Evolutionary conservation across 2,888 invertebrate genomes (phyloP).

Genomic region (Polymixis lichenea): DNA sequence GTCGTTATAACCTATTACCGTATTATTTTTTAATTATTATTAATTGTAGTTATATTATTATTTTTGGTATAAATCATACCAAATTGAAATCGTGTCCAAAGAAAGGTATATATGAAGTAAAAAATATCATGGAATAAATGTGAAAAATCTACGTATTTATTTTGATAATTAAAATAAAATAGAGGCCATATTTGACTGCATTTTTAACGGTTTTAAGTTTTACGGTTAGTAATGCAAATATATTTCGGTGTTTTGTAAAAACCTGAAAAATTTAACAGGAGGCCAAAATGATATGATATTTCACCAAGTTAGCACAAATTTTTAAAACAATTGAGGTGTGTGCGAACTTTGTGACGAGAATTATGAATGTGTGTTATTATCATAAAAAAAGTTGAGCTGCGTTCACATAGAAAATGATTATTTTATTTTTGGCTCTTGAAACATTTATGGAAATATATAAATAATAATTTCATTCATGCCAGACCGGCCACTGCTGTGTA

Average conservation of each 20-base stretch:
- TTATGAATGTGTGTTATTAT: constrained; percentile 57
- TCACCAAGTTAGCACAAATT: constrained; percentile 84
- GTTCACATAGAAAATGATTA: constrained; percentile 34
- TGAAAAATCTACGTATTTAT: constrained; percentile 81
- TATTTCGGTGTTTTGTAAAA: constrained; percentile 76
- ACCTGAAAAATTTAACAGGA: constrained; percentile 68
- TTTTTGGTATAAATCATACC: constrained; percentile 78
- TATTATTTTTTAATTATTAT: constrained; percentile 64
- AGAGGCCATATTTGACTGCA: constrained; percentile 83
- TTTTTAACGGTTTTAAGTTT: constrained; percentile 77
- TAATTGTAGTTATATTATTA: constrained; percentile 68
- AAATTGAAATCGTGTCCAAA: constrained; percentile 87
- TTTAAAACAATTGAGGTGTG: constrained; percentile 69
- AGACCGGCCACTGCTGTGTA: constrained; percentile 10
- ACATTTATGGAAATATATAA: not conserved
- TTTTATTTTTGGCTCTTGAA: not conserved
- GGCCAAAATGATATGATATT: constrained; percentile 74
- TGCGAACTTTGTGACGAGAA: constrained; percentile 65
- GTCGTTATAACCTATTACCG: constrained; percentile 60
- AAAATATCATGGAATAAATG: constrained; percentile 75
- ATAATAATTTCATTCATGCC: not conserved
- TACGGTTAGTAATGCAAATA: constrained; percentile 67
- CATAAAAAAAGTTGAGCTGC: constrained; percentile 26
- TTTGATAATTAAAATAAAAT: constrained; percentile 73
- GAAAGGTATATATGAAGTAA: constrained; percentile 75